Conservation (phyloP, 2,113 vertebrate genomes). For the Conger conger region DNA sequence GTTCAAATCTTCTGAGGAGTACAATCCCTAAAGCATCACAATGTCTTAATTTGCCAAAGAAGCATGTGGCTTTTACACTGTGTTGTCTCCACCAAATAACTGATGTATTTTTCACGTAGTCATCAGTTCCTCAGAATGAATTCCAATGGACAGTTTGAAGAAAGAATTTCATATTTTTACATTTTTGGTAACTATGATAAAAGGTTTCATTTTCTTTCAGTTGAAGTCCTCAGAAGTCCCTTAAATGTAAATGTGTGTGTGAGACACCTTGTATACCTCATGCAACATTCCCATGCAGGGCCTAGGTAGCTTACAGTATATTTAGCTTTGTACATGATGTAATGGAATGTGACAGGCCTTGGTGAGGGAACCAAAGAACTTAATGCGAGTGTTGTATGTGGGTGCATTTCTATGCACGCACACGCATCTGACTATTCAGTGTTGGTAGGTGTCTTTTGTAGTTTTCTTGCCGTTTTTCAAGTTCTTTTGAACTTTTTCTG, state of each 20-base stretch:
- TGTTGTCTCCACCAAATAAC: background rate
- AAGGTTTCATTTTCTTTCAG: background rate
- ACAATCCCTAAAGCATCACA: background rate
- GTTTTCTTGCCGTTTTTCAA: background rate
- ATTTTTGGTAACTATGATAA: slow-evolving; percentile 10
- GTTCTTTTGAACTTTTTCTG: background rate
- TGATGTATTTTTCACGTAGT: background rate
- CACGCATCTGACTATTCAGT: background rate
- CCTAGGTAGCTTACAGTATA: background rate
- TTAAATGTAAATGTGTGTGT: background rate
- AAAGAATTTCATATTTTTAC: background rate
- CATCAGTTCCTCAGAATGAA: background rate
- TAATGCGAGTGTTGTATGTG: background rate
- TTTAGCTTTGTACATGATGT: background rate
- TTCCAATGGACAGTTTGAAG: background rate
- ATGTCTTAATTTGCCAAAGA: slow-evolving; percentile 3
- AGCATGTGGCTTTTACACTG: background rate
- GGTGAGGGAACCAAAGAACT: background rate
- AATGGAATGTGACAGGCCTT: background rate
- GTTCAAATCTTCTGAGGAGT: background rate
- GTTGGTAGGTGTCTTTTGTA: background rate
- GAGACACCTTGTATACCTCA: background rate
- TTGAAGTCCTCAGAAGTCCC: background rate
- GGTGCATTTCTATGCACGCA: background rate
- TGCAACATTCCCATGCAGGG: background rate